These are phyloP conservation scores for Australoheros facetus DNA, from an alignment of 2,797 vertebrate genomes.

Conservation along the genomic window DNA sequence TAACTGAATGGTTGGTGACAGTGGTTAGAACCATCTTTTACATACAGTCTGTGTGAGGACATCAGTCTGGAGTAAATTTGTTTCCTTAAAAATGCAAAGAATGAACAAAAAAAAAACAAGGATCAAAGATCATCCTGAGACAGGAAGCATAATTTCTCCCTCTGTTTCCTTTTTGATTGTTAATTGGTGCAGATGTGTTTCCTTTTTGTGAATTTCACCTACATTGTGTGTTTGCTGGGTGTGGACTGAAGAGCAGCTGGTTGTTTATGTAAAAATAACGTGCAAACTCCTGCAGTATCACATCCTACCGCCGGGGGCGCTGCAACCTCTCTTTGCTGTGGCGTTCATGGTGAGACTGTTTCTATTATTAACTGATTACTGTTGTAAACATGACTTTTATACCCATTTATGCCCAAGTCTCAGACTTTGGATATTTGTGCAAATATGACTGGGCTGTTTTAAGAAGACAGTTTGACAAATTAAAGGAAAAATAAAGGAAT, in stretches of 20 bases:
- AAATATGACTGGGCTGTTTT: background rate
- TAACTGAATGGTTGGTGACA: background rate
- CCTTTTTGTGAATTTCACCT: background rate
- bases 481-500: background rate
- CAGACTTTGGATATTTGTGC: background rate
- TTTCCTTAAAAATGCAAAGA: background rate
- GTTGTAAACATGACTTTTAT: background rate
- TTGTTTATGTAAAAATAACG: background rate
- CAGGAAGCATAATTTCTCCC: background rate
- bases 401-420: background rate
- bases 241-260: background rate
- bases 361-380: background rate
- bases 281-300: accelerated
- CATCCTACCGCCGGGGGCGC: background rate
- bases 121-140: accelerated
- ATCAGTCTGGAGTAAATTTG: background rate
- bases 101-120: background rate
- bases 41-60: background rate
- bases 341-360: too few relatives aligned
- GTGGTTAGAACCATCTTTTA: background rate
- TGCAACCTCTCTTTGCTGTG: background rate
- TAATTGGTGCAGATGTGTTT: too few relatives aligned
- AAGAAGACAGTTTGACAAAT: background rate
- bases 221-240: accelerated
- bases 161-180: too few relatives aligned